These are phyloP conservation scores for Toxostoma redivivum DNA, from an alignment of 2,113 vertebrate species.

Conservation along the genomic window DNA sequence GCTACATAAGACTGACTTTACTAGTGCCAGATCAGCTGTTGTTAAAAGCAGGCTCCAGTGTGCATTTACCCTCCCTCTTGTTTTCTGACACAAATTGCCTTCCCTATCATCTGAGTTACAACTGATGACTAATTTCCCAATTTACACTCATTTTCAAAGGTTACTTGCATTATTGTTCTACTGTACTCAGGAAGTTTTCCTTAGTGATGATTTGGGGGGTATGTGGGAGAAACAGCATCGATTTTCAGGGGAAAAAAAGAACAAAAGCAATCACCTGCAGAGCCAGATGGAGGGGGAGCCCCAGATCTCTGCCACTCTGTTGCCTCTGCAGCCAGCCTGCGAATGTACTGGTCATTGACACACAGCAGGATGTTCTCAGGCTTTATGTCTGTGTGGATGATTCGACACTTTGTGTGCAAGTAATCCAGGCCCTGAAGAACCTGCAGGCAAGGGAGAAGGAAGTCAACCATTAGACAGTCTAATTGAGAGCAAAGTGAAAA, in stretches of 20 bases:
- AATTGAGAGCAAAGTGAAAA: not conserved
- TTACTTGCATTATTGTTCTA: not conserved
- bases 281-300: slow-evolving; percentile 92
- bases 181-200: not conserved
- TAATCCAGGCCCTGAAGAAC: slow-evolving; percentile 96
- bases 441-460: slow-evolving; percentile 54
- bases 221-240: accelerated
- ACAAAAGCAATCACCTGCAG: slow-evolving; percentile 78
- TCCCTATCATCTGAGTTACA: not conserved
- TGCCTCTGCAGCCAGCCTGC: slow-evolving; percentile 91
- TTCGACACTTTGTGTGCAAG: slow-evolving; percentile 92
- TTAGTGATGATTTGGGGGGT: not conserved
- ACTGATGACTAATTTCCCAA: not conserved
- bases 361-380: slow-evolving; percentile 96
- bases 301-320: slow-evolving; percentile 94
- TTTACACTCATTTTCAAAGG: not conserved
- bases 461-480: not conserved
- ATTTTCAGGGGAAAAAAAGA: not conserved
- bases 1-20: not conserved
- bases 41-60: not conserved
- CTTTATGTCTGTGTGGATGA: slow-evolving; percentile 98
- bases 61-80: not conserved
- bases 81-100: not conserved
- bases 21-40: not conserved
- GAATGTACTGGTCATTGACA: slow-evolving; percentile 90